Evolutionary conservation across 2,797 vertebrate species (phyloP), one percentile per base, ranked within the genome.

Genomic region (Anguilla pacifica): DNA sequence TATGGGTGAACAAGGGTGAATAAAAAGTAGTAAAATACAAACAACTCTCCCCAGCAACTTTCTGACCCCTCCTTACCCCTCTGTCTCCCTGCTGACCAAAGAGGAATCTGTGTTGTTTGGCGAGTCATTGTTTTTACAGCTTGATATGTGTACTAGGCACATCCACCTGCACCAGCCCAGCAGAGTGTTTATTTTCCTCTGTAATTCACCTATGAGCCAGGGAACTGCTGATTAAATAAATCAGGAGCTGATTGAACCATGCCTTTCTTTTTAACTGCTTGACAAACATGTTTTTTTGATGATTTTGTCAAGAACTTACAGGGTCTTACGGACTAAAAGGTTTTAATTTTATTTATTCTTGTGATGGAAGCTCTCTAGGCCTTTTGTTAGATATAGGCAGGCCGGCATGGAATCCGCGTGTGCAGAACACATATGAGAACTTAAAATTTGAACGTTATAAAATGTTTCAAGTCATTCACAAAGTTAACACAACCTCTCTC

Each of bases 91-190:
- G 92, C 92, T 91, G 90, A 94, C 91, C 72, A 92, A 91, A 94
- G 94, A 95, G 95, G 93, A 93, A 1, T 43, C 91, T 90, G 94
- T 95, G 94, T 95, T 94, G 93, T 93, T 90, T 39, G 31, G 72
- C 72, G 13, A 92, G 85, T 94, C 92, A 89, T 92, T 95, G 94
- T 94, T 96, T 95, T 94, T 95, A 95, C 95, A 95, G 94, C 92
- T 94, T 93, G 93, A 93, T 93, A 91, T 93, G 93, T 92, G 93
- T 93, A 94, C 93, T 92, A 93, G 93, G 92, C 92, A 91, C 92
- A 93, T 93, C 94, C 93, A 93, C 91, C 91, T 91, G 90, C 92
- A 49, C 49, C 9, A 59, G 55, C 53, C 51, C 35, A 70, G 92
- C 89, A 87, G 89, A 81, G 88, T 91, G 88, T 91, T 93, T 90